phyloP scores from a whole-genome alignment of 1,140 invertebrate species.

The Cecropterus lyciades region DNA sequence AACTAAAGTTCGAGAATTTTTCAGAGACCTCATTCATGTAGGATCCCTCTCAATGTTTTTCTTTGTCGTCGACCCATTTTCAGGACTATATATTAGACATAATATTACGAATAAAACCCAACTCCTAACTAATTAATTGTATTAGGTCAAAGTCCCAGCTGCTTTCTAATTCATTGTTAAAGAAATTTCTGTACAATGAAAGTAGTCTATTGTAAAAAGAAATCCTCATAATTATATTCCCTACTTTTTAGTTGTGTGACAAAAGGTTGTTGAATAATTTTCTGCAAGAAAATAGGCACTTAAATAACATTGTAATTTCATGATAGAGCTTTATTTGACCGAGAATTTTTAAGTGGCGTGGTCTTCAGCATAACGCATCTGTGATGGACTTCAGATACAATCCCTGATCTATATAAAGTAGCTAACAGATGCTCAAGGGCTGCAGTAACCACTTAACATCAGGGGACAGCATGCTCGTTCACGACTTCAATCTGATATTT shows the following conservation, averaged over 20 bases:
- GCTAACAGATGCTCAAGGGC: too few relatives aligned
- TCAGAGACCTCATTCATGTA: too few relatives aligned
- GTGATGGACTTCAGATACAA: too few relatives aligned
- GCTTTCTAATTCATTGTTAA: slow-evolving; percentile 1
- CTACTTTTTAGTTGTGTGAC: neutral
- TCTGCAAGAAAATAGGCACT: neutral
- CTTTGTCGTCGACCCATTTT: neutral
- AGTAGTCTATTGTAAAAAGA: slow-evolving; percentile 1
- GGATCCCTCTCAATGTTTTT: too few relatives aligned
- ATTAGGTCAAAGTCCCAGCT: neutral
- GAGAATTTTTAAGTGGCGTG: too few relatives aligned
- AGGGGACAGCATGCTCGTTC: too few relatives aligned
- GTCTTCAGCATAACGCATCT: too few relatives aligned
- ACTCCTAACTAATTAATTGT: neutral
- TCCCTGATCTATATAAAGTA: too few relatives aligned
- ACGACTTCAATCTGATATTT: too few relatives aligned
- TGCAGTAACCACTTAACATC: too few relatives aligned
- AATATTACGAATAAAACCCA: neutral
- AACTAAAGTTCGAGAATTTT: too few relatives aligned
- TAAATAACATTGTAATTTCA: neutral
- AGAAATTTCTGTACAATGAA: neutral
- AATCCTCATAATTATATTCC: neutral
- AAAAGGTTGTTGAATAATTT: slow-evolving; percentile 1
- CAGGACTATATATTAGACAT: neutral
- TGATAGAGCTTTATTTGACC: neutral